Percentiles rank a stretch among this genome's conserved stretches.
Conservation (phyloP, 1,140 invertebrate species). For the Neoseiulus cucumeris region DNA sequence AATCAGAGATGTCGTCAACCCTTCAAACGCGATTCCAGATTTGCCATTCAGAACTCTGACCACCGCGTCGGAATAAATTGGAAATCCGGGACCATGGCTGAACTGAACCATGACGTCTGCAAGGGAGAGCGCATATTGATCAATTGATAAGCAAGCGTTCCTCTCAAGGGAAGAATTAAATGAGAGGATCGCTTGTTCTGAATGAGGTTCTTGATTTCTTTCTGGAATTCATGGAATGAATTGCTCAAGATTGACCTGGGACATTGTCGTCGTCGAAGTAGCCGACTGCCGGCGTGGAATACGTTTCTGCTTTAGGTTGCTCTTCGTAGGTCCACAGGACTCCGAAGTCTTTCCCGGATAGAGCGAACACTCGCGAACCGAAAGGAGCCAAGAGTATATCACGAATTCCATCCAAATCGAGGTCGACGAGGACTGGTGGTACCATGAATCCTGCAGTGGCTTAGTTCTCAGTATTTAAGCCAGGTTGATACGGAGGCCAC, state of each 20-base stretch:
- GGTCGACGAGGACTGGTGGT: constrained; percentile 48
- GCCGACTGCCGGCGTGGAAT: constrained; percentile 45
- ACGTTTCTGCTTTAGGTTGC: background rate
- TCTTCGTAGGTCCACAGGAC: background rate
- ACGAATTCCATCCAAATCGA: constrained; percentile 46
- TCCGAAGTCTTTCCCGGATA: constrained; percentile 21
- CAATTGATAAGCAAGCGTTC: no score
- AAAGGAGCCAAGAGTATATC: constrained; percentile 53
- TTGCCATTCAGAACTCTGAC: constrained; percentile 24
- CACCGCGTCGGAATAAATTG: constrained; percentile 51
- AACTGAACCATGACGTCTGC: constrained; percentile 57
- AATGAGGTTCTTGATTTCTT: no score
- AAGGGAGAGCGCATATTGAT: background rate
- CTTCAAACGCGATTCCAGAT: background rate
- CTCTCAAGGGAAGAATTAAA: no score
- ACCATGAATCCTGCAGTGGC: constrained; percentile 36
- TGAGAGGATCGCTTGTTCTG: no score
- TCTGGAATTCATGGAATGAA: no score
- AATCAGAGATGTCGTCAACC: constrained; percentile 21
- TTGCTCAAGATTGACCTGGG: constrained; percentile 28
- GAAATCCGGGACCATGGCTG: constrained; percentile 48
- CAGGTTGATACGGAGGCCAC: no score
- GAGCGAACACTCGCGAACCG: constrained; percentile 48
- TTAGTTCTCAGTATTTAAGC: no score
- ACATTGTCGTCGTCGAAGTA: constrained; percentile 57